phyloP scores from a whole-genome alignment of 2,797 vertebrate genomes.

The Amblyraja radiata region DNA sequence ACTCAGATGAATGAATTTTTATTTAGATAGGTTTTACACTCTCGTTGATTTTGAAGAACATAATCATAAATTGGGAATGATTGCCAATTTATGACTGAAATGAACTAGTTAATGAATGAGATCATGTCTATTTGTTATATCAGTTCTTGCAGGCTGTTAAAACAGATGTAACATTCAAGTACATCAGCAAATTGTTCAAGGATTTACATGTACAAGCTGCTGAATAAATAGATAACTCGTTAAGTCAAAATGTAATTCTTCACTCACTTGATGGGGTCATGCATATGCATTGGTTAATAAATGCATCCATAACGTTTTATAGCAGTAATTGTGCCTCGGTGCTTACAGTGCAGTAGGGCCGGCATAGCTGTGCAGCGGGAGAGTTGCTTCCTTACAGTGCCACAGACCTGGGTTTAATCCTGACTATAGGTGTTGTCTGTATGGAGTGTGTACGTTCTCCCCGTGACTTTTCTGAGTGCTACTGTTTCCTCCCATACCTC shows the following conservation, averaged over 20 bases:
- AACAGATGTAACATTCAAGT: background rate
- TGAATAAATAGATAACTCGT: background rate
- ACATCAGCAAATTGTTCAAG: background rate
- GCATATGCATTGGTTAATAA: background rate
- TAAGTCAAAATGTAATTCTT: background rate
- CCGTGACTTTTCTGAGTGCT: too few relatives aligned
- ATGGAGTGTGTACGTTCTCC: too few relatives aligned
- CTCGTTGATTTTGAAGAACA: background rate
- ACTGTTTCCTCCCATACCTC: too few relatives aligned
- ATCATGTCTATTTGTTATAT: background rate
- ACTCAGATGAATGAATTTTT: background rate
- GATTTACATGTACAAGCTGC: background rate
- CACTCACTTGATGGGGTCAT: background rate
- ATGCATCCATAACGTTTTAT: background rate
- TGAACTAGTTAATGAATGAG: background rate
- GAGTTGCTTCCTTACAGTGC: too few relatives aligned
- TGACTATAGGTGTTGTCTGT: too few relatives aligned
- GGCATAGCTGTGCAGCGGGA: too few relatives aligned
- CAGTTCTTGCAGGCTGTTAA: background rate
- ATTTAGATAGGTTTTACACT: background rate
- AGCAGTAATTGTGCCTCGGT: background rate
- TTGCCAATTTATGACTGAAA: background rate
- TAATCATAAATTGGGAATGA: background rate
- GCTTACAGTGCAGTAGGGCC: too few relatives aligned
- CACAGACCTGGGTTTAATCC: too few relatives aligned